A percentile compares a stretch with the other conserved stretches of the same genome.
These are phyloP conservation scores for Chelon auratus DNA, from an alignment of 2,797 vertebrate species.

Conservation along the genomic window DNA sequence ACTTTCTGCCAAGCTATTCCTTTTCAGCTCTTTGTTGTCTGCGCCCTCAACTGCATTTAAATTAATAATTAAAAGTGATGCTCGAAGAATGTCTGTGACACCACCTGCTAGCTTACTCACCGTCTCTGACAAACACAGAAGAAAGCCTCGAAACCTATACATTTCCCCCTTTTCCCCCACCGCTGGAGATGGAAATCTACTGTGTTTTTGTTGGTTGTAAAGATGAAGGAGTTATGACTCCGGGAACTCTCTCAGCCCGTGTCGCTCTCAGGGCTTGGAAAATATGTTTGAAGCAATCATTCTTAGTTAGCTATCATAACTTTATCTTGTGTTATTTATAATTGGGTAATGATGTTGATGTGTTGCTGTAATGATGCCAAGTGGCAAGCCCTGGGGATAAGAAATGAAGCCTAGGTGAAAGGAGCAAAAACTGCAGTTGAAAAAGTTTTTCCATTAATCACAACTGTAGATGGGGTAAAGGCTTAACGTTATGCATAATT, in stretches of 20 bases:
- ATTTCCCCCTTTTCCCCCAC: constrained; percentile 42
- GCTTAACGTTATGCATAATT: too few relatives aligned
- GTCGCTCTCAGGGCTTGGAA: constrained; percentile 42
- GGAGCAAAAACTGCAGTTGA: too few relatives aligned
- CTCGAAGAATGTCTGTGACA: constrained; percentile 74
- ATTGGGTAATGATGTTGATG: background rate
- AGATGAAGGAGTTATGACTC: constrained; percentile 58
- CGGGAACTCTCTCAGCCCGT: constrained; percentile 26
- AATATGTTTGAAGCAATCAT: constrained; percentile 37
- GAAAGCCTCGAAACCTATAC: constrained; percentile 41
- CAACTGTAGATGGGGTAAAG: too few relatives aligned
- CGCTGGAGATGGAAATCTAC: constrained; percentile 37
- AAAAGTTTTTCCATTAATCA: too few relatives aligned
- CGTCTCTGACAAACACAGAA: constrained; percentile 54
- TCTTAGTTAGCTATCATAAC: constrained; percentile 7
- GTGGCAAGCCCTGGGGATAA: too few relatives aligned
- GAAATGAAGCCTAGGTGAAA: too few relatives aligned
- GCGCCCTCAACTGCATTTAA: constrained; percentile 77
- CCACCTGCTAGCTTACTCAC: constrained; percentile 75
- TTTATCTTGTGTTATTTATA: constrained; percentile 9
- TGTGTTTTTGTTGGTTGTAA: constrained; percentile 62
- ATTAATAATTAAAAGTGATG: constrained; percentile 86
- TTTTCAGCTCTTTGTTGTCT: constrained; percentile 82
- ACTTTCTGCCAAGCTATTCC: constrained; percentile 78
- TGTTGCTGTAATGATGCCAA: background rate